A percentile compares a stretch with the other conserved stretches of the same genome.
phyloP scores from a whole-genome alignment of 2,797 vertebrate genomes.

The Limnodromus scolopaceus region DNA sequence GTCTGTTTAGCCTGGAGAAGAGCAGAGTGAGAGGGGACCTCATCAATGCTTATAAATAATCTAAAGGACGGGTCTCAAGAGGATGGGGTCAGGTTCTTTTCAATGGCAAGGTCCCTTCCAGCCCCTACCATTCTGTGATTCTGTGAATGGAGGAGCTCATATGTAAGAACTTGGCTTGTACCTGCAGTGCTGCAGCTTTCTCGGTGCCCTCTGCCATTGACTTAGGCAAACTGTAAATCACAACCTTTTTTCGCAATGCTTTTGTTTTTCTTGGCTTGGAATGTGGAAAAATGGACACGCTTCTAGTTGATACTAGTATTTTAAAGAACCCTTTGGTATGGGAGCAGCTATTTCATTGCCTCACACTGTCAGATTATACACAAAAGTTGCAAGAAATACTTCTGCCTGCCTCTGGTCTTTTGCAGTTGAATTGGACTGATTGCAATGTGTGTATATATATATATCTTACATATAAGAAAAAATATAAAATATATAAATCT shows the following conservation, averaged over 20 bases:
- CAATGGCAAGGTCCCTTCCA: background rate
- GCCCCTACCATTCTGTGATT: background rate
- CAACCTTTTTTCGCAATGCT: accelerated
- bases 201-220: background rate
- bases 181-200: background rate
- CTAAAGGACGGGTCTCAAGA: background rate
- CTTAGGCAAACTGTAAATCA: background rate
- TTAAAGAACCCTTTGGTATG: background rate
- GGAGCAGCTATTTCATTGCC: background rate
- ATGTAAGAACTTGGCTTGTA: accelerated
- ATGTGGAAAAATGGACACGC: background rate
- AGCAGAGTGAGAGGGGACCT: background rate
- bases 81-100: background rate
- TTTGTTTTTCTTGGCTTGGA: background rate
- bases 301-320: background rate
- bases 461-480: background rate
- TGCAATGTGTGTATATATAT: accelerated
- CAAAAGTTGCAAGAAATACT: background rate
- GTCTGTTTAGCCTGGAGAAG: background rate
- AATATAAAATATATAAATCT: too few species aligned
- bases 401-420: background rate
- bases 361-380: background rate
- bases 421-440: background rate
- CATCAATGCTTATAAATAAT: background rate
- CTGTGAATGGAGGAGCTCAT: background rate